Conservation (phyloP, 2,113 vertebrate species). For the Hypocryptadius cinnamomeus region DNA sequence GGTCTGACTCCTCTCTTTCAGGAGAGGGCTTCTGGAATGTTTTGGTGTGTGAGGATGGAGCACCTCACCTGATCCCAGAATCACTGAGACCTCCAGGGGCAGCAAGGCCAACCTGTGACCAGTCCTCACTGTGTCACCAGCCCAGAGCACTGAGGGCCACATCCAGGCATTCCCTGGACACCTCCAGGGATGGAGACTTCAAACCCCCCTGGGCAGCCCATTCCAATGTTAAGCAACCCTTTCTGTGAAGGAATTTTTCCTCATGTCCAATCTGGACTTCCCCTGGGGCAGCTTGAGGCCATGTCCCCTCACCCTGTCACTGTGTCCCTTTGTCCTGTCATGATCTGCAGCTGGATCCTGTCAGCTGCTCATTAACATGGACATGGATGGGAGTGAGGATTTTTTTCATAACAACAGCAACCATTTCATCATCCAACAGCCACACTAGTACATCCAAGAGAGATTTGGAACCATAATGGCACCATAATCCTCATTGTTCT, state of each 20-base stretch:
- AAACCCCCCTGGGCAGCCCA: background rate
- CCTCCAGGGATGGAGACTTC: background rate
- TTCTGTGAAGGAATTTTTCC: background rate
- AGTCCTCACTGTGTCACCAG: rapidly evolving
- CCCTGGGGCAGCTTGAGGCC: background rate
- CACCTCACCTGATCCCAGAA: background rate
- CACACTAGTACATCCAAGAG: background rate
- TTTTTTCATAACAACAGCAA: background rate
- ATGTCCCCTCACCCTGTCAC: background rate
- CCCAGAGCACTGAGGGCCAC: background rate
- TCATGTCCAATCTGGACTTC: background rate
- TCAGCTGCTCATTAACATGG: background rate
- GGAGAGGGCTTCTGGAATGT: background rate
- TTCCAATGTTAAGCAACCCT: background rate
- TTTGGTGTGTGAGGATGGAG: background rate
- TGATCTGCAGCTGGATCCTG: background rate
- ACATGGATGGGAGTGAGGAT: background rate
- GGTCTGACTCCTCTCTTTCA: background rate
- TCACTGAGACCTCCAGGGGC: background rate
- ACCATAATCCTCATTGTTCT: background rate
- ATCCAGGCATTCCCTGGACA: background rate
- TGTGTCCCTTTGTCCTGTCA: background rate
- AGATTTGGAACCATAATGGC: background rate
- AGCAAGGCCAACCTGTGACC: background rate
- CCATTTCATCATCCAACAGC: background rate